These are phyloP conservation scores for Mirza zaza DNA, from an alignment of 2,113 vertebrate genomes.

Conservation along the genomic window DNA sequence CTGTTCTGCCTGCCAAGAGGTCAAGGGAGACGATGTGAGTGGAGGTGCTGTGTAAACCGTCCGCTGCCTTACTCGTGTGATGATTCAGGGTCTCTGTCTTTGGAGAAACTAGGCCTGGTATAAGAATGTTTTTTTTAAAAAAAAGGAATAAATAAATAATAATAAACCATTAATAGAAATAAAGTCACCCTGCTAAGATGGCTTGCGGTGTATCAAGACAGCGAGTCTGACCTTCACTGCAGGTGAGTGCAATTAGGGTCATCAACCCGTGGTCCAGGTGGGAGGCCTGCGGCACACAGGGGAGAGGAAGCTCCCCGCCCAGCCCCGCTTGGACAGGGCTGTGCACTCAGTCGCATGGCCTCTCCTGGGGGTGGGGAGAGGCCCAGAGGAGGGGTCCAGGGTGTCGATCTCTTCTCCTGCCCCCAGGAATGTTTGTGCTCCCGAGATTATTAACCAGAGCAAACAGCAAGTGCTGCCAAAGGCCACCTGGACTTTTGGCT, in stretches of 20 bases:
- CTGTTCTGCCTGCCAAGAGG: neutral
- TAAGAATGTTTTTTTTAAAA: too few species aligned
- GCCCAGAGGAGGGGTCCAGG: neutral
- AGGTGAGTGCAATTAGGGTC: too few species aligned
- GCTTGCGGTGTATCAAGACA: accelerated
- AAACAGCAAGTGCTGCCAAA: constrained; percentile 12
- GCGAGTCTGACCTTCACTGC: neutral
- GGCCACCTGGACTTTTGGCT: constrained; percentile 61
- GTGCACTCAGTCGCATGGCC: accelerated
- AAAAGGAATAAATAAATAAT: neutral
- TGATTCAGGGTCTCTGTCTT: neutral
- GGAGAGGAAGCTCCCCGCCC: neutral
- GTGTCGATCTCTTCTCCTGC: neutral
- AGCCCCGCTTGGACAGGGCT: neutral
- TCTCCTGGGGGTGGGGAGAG: neutral
- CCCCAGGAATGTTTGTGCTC: constrained; percentile 36
- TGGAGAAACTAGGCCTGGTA: neutral
- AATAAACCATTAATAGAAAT: neutral
- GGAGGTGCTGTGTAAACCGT: neutral
- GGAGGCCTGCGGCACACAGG: neutral
- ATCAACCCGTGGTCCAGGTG: accelerated
- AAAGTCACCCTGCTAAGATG: neutral
- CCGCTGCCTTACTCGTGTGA: neutral
- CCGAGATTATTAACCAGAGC: constrained; percentile 72
- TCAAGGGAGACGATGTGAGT: neutral